Percentiles rank a stretch among this genome's conserved stretches.
phyloP scores from a whole-genome alignment of 2,888 invertebrate species.

The Heliothis peltigera region DNA sequence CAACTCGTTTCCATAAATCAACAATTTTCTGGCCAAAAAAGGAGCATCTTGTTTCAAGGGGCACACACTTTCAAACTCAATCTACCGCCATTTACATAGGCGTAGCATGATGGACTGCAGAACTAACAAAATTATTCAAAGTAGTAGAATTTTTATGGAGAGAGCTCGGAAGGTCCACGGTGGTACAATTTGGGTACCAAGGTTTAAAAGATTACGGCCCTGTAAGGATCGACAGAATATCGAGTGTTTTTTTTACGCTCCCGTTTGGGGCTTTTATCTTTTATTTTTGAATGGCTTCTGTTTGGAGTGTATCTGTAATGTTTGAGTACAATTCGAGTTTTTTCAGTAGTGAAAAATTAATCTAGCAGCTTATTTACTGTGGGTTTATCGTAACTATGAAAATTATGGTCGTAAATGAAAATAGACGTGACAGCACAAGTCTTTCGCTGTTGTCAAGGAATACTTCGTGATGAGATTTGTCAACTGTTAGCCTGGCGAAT shows the following conservation, averaged over 20 bases:
- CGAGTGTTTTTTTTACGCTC: constrained; percentile 66
- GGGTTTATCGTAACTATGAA: too few species aligned
- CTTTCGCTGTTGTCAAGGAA: too few species aligned
- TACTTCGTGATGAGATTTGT: too few species aligned
- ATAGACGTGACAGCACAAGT: too few species aligned
- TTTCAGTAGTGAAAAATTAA: background rate
- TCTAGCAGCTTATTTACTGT: too few species aligned
- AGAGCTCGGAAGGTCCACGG: constrained; percentile 62
- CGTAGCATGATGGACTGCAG: constrained; percentile 78
- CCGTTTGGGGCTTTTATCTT: constrained; percentile 55
- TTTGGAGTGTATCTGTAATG: constrained; percentile 51
- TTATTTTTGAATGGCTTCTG: constrained; percentile 47
- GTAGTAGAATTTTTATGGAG: constrained; percentile 78
- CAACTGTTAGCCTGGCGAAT: too few species aligned
- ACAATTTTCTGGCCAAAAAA: constrained; percentile 38
- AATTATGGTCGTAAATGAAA: too few species aligned
- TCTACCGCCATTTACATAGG: constrained; percentile 84
- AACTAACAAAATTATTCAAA: constrained; percentile 88
- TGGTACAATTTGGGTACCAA: constrained; percentile 54
- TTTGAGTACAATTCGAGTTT: background rate
- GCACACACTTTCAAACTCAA: constrained; percentile 72
- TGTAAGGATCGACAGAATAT: constrained; percentile 72
- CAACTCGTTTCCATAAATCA: constrained; percentile 51
- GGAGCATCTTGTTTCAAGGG: constrained; percentile 46
- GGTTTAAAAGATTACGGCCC: constrained; percentile 74